Conservation (phyloP, 2,888 invertebrate species). For the Eristalis intricaria region DNA sequence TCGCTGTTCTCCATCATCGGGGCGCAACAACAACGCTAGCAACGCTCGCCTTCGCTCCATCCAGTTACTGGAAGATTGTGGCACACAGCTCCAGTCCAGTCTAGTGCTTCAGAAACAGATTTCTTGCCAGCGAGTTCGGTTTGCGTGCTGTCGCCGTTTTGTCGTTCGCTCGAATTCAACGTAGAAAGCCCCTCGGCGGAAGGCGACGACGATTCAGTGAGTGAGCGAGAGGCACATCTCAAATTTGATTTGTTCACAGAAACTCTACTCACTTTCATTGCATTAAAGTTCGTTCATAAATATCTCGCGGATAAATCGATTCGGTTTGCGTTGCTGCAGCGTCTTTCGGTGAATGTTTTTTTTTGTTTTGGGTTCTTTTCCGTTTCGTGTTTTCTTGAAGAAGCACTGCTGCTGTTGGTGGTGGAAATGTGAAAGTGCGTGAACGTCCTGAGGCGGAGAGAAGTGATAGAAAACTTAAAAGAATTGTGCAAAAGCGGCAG, state of each 20-base stretch:
- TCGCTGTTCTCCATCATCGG: slow-evolving; percentile 11
- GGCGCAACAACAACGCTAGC: slow-evolving; percentile 42
- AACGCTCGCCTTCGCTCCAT: slow-evolving; percentile 29
- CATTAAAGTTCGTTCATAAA: background rate
- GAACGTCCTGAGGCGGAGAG: background rate
- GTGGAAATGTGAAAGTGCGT: slow-evolving; percentile 16
- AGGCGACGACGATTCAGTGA: background rate
- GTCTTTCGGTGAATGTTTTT: no score
- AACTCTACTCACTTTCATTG: background rate
- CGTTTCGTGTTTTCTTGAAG: background rate
- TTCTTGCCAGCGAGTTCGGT: slow-evolving; percentile 63
- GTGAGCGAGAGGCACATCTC: background rate
- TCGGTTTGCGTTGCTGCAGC: no score
- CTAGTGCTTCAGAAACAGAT: slow-evolving; percentile 61
- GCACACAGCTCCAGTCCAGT: slow-evolving; percentile 62
- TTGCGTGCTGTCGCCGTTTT: slow-evolving; percentile 14
- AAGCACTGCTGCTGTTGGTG: background rate
- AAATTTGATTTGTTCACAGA: background rate
- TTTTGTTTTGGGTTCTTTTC: background rate
- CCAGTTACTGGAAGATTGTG: slow-evolving; percentile 59
- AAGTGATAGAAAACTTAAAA: slow-evolving; percentile 5
- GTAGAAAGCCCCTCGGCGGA: no score
- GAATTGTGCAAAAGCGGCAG: slow-evolving; percentile 65
- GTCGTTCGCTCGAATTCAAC: slow-evolving; percentile 1
- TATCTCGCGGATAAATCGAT: background rate